A percentile compares a stretch with the other conserved stretches of the same genome.
Evolutionary conservation across 2,888 invertebrate genomes (phyloP).

Genomic region (Callyntrura guangdongensis): DNA sequence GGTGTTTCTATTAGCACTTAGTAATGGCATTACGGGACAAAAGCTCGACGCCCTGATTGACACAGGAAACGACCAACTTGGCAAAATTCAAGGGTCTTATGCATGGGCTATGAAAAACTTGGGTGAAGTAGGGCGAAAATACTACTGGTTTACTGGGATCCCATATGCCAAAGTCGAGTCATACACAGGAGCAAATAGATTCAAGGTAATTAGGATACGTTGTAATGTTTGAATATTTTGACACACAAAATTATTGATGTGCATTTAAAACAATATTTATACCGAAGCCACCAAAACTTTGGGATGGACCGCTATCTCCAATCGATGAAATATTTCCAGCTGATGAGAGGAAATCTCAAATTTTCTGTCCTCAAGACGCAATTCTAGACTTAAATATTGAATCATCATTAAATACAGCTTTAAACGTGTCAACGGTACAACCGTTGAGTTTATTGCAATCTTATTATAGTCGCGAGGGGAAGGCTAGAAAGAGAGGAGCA

Average conservation of each 20-base stretch:
- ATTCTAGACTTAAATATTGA: slow-evolving; percentile 54
- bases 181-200: slow-evolving; percentile 68
- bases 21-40: too few species aligned
- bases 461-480: slow-evolving; percentile 59
- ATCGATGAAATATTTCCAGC: slow-evolving; percentile 48
- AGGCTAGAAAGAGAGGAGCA: not conserved
- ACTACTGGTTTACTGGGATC: slow-evolving; percentile 72
- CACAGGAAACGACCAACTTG: slow-evolving; percentile 60
- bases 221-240: too few species aligned
- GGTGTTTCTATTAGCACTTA: not conserved
- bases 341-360: slow-evolving; percentile 9
- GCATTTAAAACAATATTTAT: too few species aligned
- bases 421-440: not conserved
- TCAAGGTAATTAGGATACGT: slow-evolving; percentile 75
- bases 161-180: slow-evolving; percentile 60
- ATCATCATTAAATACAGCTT: not conserved
- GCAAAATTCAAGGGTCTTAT: slow-evolving; percentile 65
- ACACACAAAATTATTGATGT: too few species aligned
- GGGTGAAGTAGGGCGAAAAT: slow-evolving; percentile 43
- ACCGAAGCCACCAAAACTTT: slow-evolving; percentile 55
- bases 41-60: slow-evolving; percentile 62
- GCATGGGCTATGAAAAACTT: not conserved
- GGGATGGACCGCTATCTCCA: slow-evolving; percentile 55
- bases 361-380: slow-evolving; percentile 58
- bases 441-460: slow-evolving; percentile 42